phyloP scores from a whole-genome alignment of 2,888 invertebrate genomes.

The Philereme transversata region DNA sequence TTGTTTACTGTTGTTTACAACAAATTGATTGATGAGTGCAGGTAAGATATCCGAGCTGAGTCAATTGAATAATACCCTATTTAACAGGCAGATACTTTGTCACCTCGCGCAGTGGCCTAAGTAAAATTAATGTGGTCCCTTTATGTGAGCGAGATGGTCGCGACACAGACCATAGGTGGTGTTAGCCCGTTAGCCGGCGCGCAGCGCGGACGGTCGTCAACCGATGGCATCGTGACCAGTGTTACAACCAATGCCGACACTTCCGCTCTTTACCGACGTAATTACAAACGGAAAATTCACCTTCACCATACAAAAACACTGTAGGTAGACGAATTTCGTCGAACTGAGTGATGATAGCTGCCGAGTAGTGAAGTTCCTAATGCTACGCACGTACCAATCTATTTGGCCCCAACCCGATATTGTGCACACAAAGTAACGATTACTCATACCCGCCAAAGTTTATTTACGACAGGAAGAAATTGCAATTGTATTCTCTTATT shows the following conservation, averaged over 20 bases:
- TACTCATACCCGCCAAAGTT: constrained; percentile 76
- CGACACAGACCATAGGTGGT: constrained; percentile 67
- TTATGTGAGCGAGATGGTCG: constrained; percentile 60
- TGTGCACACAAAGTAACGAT: constrained; percentile 79
- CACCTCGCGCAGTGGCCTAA: constrained; percentile 24
- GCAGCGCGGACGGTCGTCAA: constrained; percentile 64
- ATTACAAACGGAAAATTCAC: constrained; percentile 81
- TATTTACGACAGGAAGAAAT: constrained; percentile 83
- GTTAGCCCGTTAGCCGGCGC: constrained; percentile 66
- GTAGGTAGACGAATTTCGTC: constrained; percentile 64
- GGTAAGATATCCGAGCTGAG: constrained; percentile 7
- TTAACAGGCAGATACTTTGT: constrained; percentile 20
- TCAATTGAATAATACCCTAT: constrained; percentile 15
- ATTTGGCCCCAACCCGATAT: constrained; percentile 75
- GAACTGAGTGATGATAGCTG: constrained; percentile 45
- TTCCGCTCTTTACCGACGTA: constrained; percentile 74
- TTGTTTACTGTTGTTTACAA: constrained; percentile 9
- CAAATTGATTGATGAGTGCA: constrained; percentile 14
- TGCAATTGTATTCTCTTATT: constrained; percentile 79
- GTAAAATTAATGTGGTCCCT: constrained; percentile 53
- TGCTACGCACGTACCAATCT: constrained; percentile 76
- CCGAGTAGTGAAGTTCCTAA: constrained; percentile 37
- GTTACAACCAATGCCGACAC: constrained; percentile 70
- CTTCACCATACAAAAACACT: constrained; percentile 66
- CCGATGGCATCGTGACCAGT: constrained; percentile 72